These are phyloP conservation scores for Channallabes apus DNA, from an alignment of 2,797 vertebrate genomes.

Conservation along the genomic window DNA sequence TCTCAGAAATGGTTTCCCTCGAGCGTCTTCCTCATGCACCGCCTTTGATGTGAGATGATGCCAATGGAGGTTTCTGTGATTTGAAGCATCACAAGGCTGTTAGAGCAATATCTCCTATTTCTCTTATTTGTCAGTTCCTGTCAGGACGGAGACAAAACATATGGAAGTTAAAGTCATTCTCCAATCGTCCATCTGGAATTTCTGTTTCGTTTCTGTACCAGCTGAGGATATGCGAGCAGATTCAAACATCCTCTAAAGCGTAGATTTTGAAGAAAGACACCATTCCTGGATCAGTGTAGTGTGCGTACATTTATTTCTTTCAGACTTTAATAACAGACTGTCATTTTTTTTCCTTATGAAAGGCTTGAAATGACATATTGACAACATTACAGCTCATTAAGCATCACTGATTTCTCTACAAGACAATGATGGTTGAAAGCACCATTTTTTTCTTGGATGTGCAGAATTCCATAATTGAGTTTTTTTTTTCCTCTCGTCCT, in stretches of 20 bases:
- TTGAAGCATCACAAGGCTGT: neutral
- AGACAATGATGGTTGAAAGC: conserved; percentile 28
- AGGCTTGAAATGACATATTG: conserved; percentile 30
- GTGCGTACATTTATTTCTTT: neutral
- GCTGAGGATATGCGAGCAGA: conserved; percentile 23
- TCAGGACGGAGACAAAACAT: conserved; percentile 9
- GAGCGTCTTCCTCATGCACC: neutral
- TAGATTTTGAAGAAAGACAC: neutral
- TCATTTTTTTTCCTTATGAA: neutral
- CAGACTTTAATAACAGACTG: conserved; percentile 18
- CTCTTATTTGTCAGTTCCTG: conserved; percentile 2
- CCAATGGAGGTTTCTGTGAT: neutral
- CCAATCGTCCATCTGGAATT: conserved; percentile 18
- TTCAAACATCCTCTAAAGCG: neutral
- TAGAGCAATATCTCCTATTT: neutral
- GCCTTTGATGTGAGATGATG: neutral
- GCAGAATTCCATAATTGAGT: conserved; percentile 9
- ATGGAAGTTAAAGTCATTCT: conserved; percentile 13
- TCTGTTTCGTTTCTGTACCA: conserved; percentile 27
- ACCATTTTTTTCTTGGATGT: neutral
- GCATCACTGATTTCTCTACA: conserved; percentile 29
- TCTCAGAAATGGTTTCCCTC: neutral
- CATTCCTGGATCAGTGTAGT: conserved; percentile 34
- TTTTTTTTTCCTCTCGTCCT: neutral
- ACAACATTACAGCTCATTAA: conserved; percentile 41